A percentile compares a stretch with the other conserved stretches of the same genome.
Evolutionary conservation across 2,888 invertebrate species (phyloP).

Genomic region (Cerceris rybyensis): DNA sequence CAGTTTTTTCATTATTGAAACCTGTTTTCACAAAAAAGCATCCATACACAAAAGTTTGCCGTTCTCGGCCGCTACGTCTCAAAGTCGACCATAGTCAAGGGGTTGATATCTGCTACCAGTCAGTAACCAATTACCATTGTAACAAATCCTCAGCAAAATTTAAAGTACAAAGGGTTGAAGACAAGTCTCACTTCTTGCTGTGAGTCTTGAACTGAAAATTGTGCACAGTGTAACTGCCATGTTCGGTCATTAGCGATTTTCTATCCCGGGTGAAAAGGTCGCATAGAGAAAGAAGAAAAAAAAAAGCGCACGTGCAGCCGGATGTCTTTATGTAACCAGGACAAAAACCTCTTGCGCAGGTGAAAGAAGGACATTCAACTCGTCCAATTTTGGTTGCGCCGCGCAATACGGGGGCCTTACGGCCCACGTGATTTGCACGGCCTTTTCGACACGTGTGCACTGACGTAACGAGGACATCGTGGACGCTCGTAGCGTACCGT

Average conservation of each 20-base stretch:
- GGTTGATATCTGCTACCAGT: no score
- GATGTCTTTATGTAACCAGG: slow-evolving; percentile 46
- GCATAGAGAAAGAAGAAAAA: slow-evolving; percentile 4
- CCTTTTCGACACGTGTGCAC: slow-evolving; percentile 14
- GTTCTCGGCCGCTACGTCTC: no score
- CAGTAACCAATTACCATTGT: no score
- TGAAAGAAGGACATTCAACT: slow-evolving; percentile 46
- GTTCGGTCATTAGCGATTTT: not conserved
- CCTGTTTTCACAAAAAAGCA: no score
- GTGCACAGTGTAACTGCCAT: not conserved
- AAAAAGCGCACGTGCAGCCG: slow-evolving; percentile 24
- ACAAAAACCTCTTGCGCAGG: slow-evolving; percentile 32
- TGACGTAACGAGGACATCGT: slow-evolving; percentile 19
- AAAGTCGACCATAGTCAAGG: no score
- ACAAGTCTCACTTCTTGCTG: no score
- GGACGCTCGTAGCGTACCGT: slow-evolving; percentile 19
- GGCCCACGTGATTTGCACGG: slow-evolving; percentile 1
- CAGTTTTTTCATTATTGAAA: no score
- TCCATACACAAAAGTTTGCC: no score
- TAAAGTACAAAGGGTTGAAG: no score
- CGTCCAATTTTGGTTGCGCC: slow-evolving; percentile 32
- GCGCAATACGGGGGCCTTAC: slow-evolving; percentile 8
- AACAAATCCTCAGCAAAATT: no score
- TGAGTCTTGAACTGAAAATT: no score
- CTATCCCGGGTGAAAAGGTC: slow-evolving; percentile 14